Conservation (phyloP, 2,888 invertebrate genomes). For the Sthenelais limicola region DNA sequence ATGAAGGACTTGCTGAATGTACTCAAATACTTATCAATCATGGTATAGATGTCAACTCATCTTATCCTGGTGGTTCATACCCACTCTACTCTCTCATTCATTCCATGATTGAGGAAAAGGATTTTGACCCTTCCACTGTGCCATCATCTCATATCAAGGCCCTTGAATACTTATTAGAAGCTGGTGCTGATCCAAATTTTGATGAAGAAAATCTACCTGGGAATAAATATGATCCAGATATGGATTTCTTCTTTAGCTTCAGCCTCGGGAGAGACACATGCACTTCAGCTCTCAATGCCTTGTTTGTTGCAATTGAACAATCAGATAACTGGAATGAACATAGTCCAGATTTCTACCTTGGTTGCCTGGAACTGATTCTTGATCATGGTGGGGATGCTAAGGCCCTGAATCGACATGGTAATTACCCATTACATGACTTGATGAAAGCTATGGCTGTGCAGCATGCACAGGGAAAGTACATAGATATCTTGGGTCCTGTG, state of each 20-base stretch:
- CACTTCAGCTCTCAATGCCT: constrained; percentile 62
- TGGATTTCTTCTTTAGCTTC: constrained; percentile 49
- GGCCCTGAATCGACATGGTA: constrained; percentile 52
- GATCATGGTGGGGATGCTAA: constrained; percentile 57
- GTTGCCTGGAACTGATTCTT: constrained; percentile 51
- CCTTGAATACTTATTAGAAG: constrained; percentile 56
- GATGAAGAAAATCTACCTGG: constrained; percentile 56
- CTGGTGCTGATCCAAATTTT: constrained; percentile 65
- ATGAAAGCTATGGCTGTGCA: constrained; percentile 55
- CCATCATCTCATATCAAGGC: constrained; percentile 55
- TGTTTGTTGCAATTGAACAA: constrained; percentile 55
- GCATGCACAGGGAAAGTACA: constrained; percentile 56
- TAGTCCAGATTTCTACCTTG: constrained; percentile 37
- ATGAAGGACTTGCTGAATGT: constrained; percentile 57
- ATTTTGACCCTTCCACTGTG: constrained; percentile 53
- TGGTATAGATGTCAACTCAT: constrained; percentile 57
- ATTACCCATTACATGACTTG: constrained; percentile 48
- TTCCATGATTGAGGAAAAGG: constrained; percentile 55
- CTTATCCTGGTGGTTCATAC: constrained; percentile 60
- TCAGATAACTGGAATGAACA: constrained; percentile 48
- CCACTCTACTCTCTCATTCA: constrained; percentile 64
- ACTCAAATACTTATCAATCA: constrained; percentile 61
- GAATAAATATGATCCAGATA: constrained; percentile 50
- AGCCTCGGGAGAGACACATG: constrained; percentile 61
- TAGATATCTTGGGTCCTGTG: constrained; percentile 51